A percentile compares a stretch with the other conserved stretches of the same genome.
phyloP scores from a whole-genome alignment of 1,140 invertebrate genomes.

The Campoletis sonorensis region DNA sequence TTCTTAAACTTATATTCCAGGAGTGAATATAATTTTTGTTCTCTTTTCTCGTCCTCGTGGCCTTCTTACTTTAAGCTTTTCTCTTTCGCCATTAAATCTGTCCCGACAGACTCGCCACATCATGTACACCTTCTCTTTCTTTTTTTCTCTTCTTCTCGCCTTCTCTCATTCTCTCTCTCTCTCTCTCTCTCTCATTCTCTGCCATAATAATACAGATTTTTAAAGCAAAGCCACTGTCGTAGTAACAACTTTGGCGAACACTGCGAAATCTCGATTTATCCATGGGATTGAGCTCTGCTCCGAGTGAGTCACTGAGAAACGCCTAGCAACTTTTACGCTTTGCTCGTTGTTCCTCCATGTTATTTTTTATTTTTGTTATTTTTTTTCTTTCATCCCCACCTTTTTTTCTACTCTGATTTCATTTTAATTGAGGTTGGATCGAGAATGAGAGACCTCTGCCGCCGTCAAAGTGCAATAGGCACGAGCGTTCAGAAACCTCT shows the following conservation, averaged over 20 bases:
- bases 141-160: background rate
- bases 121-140: background rate
- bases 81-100: constrained; percentile 12
- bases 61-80: background rate
- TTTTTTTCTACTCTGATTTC: constrained; percentile 18
- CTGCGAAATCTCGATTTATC: constrained; percentile 4
- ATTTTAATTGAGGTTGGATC: constrained; percentile 23
- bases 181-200: background rate
- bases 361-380: background rate
- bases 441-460: constrained; percentile 4
- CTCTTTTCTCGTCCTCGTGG: too few relatives aligned
- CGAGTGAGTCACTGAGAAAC: background rate
- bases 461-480: background rate
- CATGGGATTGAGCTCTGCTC: constrained; percentile 7
- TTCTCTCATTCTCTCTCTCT: background rate
- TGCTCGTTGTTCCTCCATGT: background rate
- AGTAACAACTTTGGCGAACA: background rate
- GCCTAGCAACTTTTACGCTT: background rate
- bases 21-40: background rate
- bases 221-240: background rate
- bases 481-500: background rate
- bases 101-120: background rate
- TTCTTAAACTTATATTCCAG: constrained; percentile 1
- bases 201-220: background rate
- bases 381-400: background rate